A percentile compares a stretch with the other conserved stretches of the same genome.
phyloP scores from a whole-genome alignment of 2,797 vertebrate species.

The Halcyon chelicuti region DNA sequence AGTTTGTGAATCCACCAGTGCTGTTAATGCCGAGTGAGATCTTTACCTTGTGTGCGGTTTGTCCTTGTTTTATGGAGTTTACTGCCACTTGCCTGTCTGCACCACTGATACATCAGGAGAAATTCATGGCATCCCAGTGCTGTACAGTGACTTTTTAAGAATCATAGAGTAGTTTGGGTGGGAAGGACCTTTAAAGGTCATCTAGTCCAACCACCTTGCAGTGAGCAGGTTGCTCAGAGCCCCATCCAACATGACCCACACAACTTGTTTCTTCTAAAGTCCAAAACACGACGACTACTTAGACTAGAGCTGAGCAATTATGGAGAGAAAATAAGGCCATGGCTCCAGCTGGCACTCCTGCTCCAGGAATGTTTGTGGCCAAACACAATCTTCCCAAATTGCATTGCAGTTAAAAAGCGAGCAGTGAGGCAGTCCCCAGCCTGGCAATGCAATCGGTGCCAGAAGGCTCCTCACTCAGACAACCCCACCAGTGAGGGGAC shows the following conservation, averaged over 20 bases:
- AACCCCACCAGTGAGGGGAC: background rate
- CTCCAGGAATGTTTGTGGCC: background rate
- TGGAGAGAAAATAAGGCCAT: accelerated
- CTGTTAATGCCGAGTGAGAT: background rate
- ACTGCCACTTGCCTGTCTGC: background rate
- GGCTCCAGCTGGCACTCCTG: background rate
- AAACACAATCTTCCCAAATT: background rate
- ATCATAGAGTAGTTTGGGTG: background rate
- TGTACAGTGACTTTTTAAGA: background rate
- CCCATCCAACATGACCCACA: background rate
- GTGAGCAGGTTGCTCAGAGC: background rate
- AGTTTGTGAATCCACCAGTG: background rate
- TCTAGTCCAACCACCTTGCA: background rate
- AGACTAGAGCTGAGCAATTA: background rate
- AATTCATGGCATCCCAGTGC: background rate
- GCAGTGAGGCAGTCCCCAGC: background rate
- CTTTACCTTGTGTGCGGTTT: background rate
- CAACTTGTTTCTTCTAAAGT: background rate
- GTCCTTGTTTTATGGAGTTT: background rate
- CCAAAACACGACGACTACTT: background rate
- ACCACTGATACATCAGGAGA: background rate
- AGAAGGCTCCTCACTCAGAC: background rate
- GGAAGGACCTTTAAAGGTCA: background rate
- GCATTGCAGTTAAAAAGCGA: background rate
- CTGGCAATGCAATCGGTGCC: background rate